Conservation (phyloP, 2,888 invertebrate species). For the Brachyptera risi region DNA sequence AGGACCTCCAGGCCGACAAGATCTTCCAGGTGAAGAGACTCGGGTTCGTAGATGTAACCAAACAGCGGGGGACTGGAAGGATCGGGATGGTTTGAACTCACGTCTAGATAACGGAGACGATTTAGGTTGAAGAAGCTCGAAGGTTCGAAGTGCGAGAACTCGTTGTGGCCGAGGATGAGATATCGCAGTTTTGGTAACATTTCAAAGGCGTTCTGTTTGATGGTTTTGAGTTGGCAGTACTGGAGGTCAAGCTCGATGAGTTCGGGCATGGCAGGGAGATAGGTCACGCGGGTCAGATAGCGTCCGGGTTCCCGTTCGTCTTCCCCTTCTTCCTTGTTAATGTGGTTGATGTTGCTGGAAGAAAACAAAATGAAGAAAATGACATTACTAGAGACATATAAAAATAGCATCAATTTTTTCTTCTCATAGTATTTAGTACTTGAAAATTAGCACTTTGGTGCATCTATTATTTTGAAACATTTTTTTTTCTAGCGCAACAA, state of each 20-base stretch:
- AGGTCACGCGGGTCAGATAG: not conserved
- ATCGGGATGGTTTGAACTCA: conserved; percentile 14
- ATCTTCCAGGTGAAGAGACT: conserved; percentile 38
- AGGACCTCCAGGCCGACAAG: conserved; percentile 43
- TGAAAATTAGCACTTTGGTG: too few relatives aligned
- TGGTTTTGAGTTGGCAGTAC: conserved; percentile 50
- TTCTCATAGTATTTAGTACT: too few relatives aligned
- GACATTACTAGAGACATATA: too few relatives aligned
- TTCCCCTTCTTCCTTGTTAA: not conserved
- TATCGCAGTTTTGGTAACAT: conserved; percentile 48
- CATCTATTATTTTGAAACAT: too few relatives aligned
- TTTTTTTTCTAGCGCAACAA: too few relatives aligned
- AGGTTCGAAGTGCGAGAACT: conserved; percentile 40
- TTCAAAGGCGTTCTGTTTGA: conserved; percentile 47
- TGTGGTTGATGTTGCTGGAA: too few relatives aligned
- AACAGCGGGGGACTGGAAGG: conserved; percentile 28
- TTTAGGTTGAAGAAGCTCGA: not conserved
- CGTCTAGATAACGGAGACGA: conserved; percentile 13
- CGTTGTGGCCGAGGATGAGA: conserved; percentile 54
- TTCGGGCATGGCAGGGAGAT: conserved; percentile 38
- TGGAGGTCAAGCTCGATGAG: conserved; percentile 55
- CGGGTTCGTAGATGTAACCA: conserved; percentile 11
- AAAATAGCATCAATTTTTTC: too few relatives aligned
- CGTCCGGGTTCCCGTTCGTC: not conserved
- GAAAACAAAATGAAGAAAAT: too few relatives aligned